Evolutionary conservation across 2,888 invertebrate genomes (phyloP), one percentile per base, ranked within the genome.

Genomic region (Xylophagus ater): DNA sequence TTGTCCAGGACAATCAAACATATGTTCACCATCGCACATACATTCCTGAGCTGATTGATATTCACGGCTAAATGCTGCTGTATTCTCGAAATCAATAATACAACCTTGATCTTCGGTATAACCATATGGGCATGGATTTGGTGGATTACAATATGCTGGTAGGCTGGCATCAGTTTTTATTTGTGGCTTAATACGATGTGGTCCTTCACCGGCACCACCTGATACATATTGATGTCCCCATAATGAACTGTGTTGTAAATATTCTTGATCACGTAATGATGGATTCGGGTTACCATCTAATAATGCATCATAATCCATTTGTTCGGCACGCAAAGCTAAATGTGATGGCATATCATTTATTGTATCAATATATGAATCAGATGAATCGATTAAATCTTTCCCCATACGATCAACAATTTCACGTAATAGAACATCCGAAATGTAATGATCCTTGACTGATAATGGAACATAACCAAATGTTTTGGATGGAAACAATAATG

Each of bases 131-230:
- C 98, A 98, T 1, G 98, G 98, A 65, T 98, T 98, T 2, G 97
- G 97, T 2, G 98, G 98, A 63, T 96, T 94, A 64, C 98, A 98
- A 66, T 98, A 98, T 14, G 97, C 94, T 0, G 97, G 97, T 42
- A 98, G 70, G 10, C 84, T 80, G 8, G 86, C 84, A 57, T 97
- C 94, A 4, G 85, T 79, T 66, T 96, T 96, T 34, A 90, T 78
- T 62, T 86, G 79, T 49, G 60, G 49, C 23, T 59, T 62, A 10
- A 58, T 53, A 12, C 58, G 58, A 44, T 57, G 62, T 10, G 60
- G 62, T 8, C 56, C 56, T 60, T 87, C 87, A 9, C 85, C 85
- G 43, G 81, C 81, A 12, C 85, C 87, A 23, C 81, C 81, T 24
- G 77, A 74, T 35, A 81, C 68, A 55, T 76, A 79, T 55, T 85